Conservation (phyloP, 1,140 invertebrate species). For the Dufourea novaeangliae region DNA sequence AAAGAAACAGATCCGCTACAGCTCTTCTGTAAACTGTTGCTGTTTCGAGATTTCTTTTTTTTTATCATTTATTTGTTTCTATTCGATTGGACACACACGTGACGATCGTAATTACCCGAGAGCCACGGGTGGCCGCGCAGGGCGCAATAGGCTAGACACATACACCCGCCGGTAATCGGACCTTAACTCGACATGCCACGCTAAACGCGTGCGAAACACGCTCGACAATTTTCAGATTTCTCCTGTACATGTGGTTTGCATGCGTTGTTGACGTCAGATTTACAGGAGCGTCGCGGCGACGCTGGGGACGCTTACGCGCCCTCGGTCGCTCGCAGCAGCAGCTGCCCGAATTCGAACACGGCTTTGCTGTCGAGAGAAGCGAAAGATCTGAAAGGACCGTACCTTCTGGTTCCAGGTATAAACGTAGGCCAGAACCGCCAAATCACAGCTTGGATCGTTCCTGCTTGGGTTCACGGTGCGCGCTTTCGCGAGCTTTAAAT, state of each 20-base stretch:
- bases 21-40: no score
- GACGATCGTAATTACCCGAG: no score
- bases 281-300: slow-evolving; percentile 83
- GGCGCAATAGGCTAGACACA: no score
- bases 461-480: slow-evolving; percentile 58
- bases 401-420: slow-evolving; percentile 90
- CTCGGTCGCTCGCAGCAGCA: slow-evolving; percentile 79
- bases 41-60: no score
- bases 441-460: slow-evolving; percentile 26
- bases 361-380: slow-evolving; percentile 83
- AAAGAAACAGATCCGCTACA: no score
- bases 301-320: slow-evolving; percentile 73
- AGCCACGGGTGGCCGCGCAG: no score
- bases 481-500: slow-evolving; percentile 54
- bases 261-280: slow-evolving; percentile 84
- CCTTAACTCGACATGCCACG: not conserved
- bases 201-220: slow-evolving; percentile 68
- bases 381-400: slow-evolving; percentile 87
- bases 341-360: slow-evolving; percentile 83
- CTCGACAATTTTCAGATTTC: slow-evolving; percentile 78
- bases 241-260: slow-evolving; percentile 81
- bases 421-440: slow-evolving; percentile 73
- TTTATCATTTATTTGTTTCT: no score
- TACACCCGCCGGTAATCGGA: not conserved
- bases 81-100: no score